Evolutionary conservation across 1,140 invertebrate species (phyloP), one percentile per base, ranked within the genome.

Genomic region (Ceratina calcarata): DNA sequence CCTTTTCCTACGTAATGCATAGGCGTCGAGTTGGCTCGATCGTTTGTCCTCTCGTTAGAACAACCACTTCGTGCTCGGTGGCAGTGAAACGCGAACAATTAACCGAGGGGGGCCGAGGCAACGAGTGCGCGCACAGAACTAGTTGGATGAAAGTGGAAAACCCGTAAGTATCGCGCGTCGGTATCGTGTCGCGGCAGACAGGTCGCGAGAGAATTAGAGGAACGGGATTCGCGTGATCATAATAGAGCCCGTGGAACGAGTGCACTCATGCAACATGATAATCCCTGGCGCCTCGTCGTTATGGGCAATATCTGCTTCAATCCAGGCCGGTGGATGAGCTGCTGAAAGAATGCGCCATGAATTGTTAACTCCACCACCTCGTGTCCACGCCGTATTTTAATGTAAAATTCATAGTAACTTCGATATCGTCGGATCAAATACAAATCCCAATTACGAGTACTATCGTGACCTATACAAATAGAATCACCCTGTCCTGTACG

Each of bases 251-350:
- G 62, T 67, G 80, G 75, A 88, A 88, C 87, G 83, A 87, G 80
- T 83, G 86, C 78, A 83, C 80, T 82, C 81, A 77, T 78, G 86
- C 85, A 82, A 82, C 84, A 78, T 83, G 86, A 90, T 88, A 90
- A 89, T 89, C 87, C 37, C 87, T 65, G 84, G 78, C 82, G 83
- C 68, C 58, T 80, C 58, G 78, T 87, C 86, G 88, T 89, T 89
- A 86, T 78, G 84, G 71, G 71, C 37, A 71, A 68, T 87, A 80
- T 84, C 78, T 83, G 72, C 60, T 80, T 79, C 73, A 71, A 80
- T 80, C 73, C 78, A 85, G 73, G 53, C 70, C 37, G 58, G 18
- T 71, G 61, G 79, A 73, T 66, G 62, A 65, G 73, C 64, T 70
- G 71, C 62, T 76, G 68, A 80, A 83, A 77, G 81, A 79, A 81